Evolutionary conservation across 1,140 invertebrate genomes (phyloP), one percentile per base, ranked within the genome.

Genomic region (Zaprionus africanus): DNA sequence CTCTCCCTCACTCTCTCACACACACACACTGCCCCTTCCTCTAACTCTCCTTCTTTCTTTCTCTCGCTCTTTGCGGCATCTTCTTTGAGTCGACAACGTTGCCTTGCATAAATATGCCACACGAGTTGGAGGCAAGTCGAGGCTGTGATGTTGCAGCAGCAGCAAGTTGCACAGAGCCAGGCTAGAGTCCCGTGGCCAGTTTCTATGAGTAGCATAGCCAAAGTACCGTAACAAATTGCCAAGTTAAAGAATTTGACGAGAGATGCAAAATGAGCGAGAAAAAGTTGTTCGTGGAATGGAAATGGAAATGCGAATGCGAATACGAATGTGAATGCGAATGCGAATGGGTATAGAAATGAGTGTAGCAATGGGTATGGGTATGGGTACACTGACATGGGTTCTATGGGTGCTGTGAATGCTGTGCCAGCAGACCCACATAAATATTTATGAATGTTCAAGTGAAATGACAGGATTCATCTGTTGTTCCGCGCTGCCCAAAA

Each of bases 161-260:
- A 51, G 46, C 46, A 51, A 51, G 43, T 49, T 49, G 43, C 43
- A 41, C 36, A 38, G 38, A n/a, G 38, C 41, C 15, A n/a, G 6
- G 38, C 38, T n/a, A 41, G 15, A 41, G 41, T n/a, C 15, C 7
- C n/a, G 41, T 17, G 41, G 41, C 36, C 59, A 73, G 67, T 49
- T 76, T 38, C 38, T 46, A 17, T 62, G 72, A 65, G 79, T 24
- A 62, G 46, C 59, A 76, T 54, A 69, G 64, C 46, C 80, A 84
- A 90, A 90, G 85, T 90, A 90, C 85, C 85, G 85, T 82, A 85
- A 64, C 76, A 90, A 90, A 90, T 90, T 73, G 84, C 84, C 71
- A 82, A 84, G 72, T 77, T 77, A 76, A 88, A 84, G 85, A 84
- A 87, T 87, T 88, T 84, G 78, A 84, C 81, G 61, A 88, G 81